Evolutionary conservation across 2,888 invertebrate genomes (phyloP).

Genomic region (Philonicus albiceps): DNA sequence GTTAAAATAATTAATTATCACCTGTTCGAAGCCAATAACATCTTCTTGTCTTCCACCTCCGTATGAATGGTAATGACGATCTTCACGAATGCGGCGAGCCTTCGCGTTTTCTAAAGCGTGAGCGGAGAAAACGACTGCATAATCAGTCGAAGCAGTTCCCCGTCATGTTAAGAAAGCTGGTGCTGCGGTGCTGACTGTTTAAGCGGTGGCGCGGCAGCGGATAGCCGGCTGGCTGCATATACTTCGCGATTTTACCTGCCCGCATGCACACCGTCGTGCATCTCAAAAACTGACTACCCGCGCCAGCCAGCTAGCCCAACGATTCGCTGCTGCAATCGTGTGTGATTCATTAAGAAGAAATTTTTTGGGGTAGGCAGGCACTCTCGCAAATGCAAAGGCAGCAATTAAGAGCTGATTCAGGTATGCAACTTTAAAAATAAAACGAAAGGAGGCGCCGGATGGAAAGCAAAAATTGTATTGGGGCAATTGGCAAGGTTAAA

Average conservation of each 20-base stretch:
- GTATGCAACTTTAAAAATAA: constrained; percentile 9
- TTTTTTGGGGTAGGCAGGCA: constrained; percentile 28
- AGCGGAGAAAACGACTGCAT: constrained; percentile 12
- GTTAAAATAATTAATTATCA: constrained; percentile 24
- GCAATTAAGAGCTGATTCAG: constrained; percentile 27
- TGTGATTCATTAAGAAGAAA: constrained; percentile 23
- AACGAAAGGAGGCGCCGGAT: neutral
- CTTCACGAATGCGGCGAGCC: neutral
- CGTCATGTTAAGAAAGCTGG: neutral
- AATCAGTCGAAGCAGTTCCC: neutral
- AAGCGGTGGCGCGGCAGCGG: neutral
- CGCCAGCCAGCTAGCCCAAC: neutral
- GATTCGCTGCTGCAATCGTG: neutral
- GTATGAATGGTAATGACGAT: neutral
- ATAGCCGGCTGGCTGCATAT: neutral
- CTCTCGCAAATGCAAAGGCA: neutral
- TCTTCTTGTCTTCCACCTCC: neutral
- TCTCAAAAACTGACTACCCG: neutral
- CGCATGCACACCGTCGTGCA: neutral
- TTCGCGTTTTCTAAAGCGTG: constrained; percentile 25
- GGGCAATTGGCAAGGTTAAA: neutral
- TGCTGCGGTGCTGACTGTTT: neutral
- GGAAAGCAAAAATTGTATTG: neutral
- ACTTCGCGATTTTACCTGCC: neutral
- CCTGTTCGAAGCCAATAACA: neutral